Evolutionary conservation across 2,888 invertebrate species (phyloP), one percentile per base, ranked within the genome.

Genomic region (Apocheima hispidaria): DNA sequence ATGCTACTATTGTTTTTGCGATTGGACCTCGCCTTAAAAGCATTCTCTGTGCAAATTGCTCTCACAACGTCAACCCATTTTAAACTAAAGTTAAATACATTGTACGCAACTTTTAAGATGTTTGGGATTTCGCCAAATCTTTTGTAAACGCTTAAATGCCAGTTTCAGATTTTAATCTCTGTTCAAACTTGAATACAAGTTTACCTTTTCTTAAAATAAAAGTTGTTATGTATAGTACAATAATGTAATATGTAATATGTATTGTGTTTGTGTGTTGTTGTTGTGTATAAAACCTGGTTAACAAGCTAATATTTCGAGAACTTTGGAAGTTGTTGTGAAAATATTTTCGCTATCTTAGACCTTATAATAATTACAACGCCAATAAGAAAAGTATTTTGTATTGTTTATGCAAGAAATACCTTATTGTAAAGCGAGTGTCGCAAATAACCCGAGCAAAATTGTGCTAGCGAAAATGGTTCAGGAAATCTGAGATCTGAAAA

Each of bases 71-170:
- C n/a, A n/a, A n/a, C n/a, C n/a, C n/a, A n/a, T n/a, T n/a, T n/a
- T n/a, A n/a, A n/a, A n/a, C n/a, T n/a, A n/a, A n/a, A n/a, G n/a
- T 23, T 14, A 6, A 43, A 14, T 7, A 14, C 1, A 1, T 26
- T 20, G 7, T 14, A 23, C 23, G 30, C n/a, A 52, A 60, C 23
- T 59, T 48, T 53, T 43, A 43, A 49, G 52, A 23, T 21, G 30
- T 40, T 56, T 58, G 58, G 58, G 50, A 9, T 9, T 23, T 28
- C 10, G 60, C 65, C 60, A 65, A 60, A 54, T 58, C 41, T 58
- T 48, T 41, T 38, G 43, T 54, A 12, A 43, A 43, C 7, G 20
- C 2, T 1, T 41, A 36, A 41, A 6, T 57, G 38, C 38, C 35
- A 10, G 54, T 41, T 44, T 35, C 49, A 43, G 38, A 53, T 40